These are phyloP conservation scores for Hartigia nigra DNA, from an alignment of 2,888 invertebrate species.

Conservation along the genomic window DNA sequence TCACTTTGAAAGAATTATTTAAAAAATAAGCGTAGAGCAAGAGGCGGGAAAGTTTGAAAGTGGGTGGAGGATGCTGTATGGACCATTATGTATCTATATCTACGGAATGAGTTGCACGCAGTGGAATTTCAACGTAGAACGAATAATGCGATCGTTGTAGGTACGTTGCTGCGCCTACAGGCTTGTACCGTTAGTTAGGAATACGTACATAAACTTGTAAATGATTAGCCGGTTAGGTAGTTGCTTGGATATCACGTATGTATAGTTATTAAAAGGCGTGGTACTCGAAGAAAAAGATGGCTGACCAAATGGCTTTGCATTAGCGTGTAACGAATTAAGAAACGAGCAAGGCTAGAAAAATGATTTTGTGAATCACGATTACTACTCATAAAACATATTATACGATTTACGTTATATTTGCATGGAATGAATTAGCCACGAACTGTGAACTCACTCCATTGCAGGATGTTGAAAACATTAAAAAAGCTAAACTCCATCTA, in stretches of 20 bases:
- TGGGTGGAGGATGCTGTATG: neutral
- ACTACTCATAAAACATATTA: neutral
- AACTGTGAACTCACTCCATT: neutral
- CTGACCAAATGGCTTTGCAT: neutral
- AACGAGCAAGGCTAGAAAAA: neutral
- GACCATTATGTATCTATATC: neutral
- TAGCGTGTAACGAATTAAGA: neutral
- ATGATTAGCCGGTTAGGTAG: neutral
- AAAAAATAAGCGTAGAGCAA: neutral
- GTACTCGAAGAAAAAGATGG: neutral
- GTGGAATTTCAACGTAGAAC: neutral
- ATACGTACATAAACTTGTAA: neutral
- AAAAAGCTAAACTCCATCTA: neutral
- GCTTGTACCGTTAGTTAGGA: neutral
- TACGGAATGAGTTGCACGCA: neutral
- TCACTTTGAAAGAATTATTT: neutral
- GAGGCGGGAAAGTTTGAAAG: neutral
- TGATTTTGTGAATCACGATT: neutral
- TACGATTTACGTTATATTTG: neutral
- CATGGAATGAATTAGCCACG: too few species aligned
- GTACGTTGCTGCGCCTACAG: neutral
- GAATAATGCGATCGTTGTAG: neutral
- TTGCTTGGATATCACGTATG: neutral
- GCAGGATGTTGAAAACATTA: neutral
- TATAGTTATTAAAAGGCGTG: neutral